Evolutionary conservation across 2,113 vertebrate species (phyloP), one percentile per base, ranked within the genome.

Genomic region (Fregata magnificens): DNA sequence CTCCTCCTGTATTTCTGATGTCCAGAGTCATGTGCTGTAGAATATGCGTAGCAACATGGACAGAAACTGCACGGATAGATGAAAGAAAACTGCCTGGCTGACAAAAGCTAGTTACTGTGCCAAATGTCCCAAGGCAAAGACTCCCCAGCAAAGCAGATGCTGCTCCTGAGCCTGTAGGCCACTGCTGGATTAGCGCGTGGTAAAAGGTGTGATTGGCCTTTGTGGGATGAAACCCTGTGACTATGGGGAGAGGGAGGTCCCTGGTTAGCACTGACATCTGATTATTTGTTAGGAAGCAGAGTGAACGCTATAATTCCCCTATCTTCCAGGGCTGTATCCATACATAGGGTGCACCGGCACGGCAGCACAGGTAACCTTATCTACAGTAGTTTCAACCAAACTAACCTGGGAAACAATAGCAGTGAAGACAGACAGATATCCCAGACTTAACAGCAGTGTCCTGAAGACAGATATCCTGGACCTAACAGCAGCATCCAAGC

Each of bases 361-460:
- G 1, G 88, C 88, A 88, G 50, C 10, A 6, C 47, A 95, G 59
- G 69, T 55, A 74, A 63, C 63, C 55, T 82, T 91, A 97, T 82
- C 95, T 96, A 17, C n/a, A 31, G 77, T 8, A 96, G 96, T 97
- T 97, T 97, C 96, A 96, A 63, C 95, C 93, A 96, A 91, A 67
- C 63, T 47, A 79, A 52, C 44, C 65, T 11, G 17, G 72, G 36
- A 55, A 95, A 82, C 72, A 93, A 74, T 38, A 82, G 77, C 77
- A 86, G 18, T 26, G 52, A 78, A 89, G 77, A 47, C 72, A 92
- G 93, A 20, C 38, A 92, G 91, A 45, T 69, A 88, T 42, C 52
- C 45, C 61, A 95, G 63, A 61, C 40, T 28, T 6, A 76, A 49
- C 80, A 83, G 87, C 72, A 83, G 61, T 58, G 66, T 79, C 76